phyloP scores from a whole-genome alignment of 2,113 vertebrate species.

The Aegotheles bennettii region DNA sequence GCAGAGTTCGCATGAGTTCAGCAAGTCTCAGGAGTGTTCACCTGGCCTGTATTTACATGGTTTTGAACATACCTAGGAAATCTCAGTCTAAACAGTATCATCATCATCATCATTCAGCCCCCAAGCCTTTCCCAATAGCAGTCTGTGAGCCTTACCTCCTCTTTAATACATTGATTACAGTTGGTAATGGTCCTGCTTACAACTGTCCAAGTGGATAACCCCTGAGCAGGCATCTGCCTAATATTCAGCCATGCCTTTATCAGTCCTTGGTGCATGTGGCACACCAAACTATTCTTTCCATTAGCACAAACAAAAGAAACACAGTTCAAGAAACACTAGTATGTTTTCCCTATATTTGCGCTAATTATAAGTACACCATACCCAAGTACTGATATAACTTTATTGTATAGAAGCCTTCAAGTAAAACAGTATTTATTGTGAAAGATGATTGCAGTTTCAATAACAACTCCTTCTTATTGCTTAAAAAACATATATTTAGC shows the following conservation, averaged over 20 bases:
- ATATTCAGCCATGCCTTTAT: not conserved
- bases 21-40: not conserved
- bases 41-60: fast-evolving
- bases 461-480: slow-evolving; percentile 66
- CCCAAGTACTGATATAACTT: slow-evolving; percentile 53
- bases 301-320: slow-evolving; percentile 45
- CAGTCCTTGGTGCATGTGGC: not conserved
- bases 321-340: not conserved
- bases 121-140: not conserved
- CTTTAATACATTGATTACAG: not conserved
- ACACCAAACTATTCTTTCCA: slow-evolving; percentile 7
- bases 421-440: slow-evolving; percentile 69
- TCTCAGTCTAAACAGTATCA: not conserved
- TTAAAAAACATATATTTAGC: slow-evolving; percentile 70
- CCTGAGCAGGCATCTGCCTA: not conserved
- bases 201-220: not conserved
- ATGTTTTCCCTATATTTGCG: slow-evolving; percentile 30
- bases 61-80: not conserved
- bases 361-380: slow-evolving; percentile 56
- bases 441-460: slow-evolving; percentile 71
- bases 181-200: not conserved
- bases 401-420: slow-evolving; percentile 54
- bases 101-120: not conserved
- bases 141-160: not conserved
- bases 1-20: not conserved